Conservation (phyloP, 2,888 invertebrate genomes). For the Stenchaetothrips biformis region DNA sequence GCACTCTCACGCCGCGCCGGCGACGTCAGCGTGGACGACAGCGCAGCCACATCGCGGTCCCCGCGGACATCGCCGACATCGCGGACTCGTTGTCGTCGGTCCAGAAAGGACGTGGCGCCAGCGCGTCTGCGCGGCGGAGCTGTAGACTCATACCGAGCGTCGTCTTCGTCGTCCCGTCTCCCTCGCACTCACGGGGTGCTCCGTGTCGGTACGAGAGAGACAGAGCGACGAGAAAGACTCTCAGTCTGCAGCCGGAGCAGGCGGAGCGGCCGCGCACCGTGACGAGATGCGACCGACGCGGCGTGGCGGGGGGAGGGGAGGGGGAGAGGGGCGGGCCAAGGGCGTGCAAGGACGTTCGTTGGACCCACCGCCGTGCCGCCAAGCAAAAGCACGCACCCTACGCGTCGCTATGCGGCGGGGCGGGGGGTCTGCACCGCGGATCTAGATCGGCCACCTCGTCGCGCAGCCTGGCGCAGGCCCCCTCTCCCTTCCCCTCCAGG, state of each 20-base stretch:
- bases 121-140: too few relatives aligned
- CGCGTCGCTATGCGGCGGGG: background rate
- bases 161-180: too few relatives aligned
- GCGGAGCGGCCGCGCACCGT: too few relatives aligned
- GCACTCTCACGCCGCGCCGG: background rate
- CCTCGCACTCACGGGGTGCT: too few relatives aligned
- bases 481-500: background rate
- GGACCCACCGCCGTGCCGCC: constrained; percentile 2
- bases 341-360: constrained; percentile 22
- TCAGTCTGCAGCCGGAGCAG: too few relatives aligned
- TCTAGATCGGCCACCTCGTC: too few relatives aligned
- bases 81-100: background rate
- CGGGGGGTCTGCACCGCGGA: too few relatives aligned
- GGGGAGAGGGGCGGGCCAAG: background rate
- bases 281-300: background rate
- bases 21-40: background rate
- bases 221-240: too few relatives aligned
- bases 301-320: background rate
- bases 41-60: background rate
- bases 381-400: background rate
- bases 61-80: background rate
- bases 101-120: too few relatives aligned
- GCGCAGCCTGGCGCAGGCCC: too few relatives aligned
- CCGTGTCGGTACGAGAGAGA: too few relatives aligned
- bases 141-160: too few relatives aligned